phyloP scores from a whole-genome alignment of 2,797 vertebrate genomes.

The Chelidonichthys spinosus region DNA sequence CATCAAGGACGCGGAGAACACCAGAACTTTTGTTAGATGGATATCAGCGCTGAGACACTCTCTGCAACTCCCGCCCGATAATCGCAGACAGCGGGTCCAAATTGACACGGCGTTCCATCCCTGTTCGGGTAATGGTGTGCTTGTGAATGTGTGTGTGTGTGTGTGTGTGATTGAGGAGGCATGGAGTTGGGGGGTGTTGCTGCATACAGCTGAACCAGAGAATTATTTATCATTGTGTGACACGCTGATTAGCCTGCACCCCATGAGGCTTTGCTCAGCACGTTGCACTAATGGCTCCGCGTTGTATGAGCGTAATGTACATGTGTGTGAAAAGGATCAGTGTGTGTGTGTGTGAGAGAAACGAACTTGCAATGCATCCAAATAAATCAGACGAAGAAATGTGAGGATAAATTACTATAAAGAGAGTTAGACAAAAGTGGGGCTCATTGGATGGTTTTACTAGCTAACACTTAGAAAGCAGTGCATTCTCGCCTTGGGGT shows the following conservation, averaged over 20 bases:
- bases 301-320: constrained; percentile 27
- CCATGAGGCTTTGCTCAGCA: constrained; percentile 61
- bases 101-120: constrained; percentile 56
- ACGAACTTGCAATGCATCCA: not conserved
- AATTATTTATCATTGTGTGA: constrained; percentile 75
- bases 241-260: constrained; percentile 72
- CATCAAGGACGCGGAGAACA: constrained; percentile 66
- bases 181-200: constrained; percentile 7
- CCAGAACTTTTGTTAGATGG: constrained; percentile 57
- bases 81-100: constrained; percentile 50
- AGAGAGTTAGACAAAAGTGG: not conserved
- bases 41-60: constrained; percentile 41
- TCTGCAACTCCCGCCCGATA: constrained; percentile 27
- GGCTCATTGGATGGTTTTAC: constrained; percentile 7
- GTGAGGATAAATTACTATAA: not conserved
- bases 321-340: constrained; percentile 20
- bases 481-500: constrained; percentile 11
- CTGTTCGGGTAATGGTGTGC: constrained; percentile 24
- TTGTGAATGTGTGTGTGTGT: constrained; percentile 18
- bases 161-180: constrained; percentile 11
- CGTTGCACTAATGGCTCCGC: constrained; percentile 44
- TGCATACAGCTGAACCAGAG: constrained; percentile 45
- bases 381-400: not conserved
- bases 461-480: not conserved
- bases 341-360: not conserved